A percentile compares a stretch with the other conserved stretches of the same genome.
Conservation (phyloP, 2,113 vertebrate species). For the Nymphicus hollandicus region DNA sequence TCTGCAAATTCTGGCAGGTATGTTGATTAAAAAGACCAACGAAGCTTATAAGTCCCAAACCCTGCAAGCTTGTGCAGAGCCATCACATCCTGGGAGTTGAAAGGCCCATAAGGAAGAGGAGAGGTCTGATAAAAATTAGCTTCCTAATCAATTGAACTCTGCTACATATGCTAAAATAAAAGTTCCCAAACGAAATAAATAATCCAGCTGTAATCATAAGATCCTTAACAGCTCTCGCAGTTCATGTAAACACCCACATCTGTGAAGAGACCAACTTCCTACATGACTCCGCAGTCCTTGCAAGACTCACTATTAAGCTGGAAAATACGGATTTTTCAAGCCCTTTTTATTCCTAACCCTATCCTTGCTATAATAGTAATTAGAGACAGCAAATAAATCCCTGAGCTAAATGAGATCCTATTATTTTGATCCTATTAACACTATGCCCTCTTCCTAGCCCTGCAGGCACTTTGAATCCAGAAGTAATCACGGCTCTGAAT, state of each 20-base stretch:
- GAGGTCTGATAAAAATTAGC: not conserved
- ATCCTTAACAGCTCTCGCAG: not conserved
- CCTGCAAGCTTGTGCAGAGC: not conserved
- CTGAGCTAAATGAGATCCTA: slow-evolving; percentile 41
- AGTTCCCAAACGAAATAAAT: not conserved
- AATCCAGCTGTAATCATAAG: not conserved
- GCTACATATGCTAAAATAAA: not conserved
- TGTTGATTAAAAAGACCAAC: not conserved
- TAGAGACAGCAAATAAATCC: slow-evolving; percentile 43
- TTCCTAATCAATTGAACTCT: not conserved
- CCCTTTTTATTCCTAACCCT: not conserved
- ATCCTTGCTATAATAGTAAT: slow-evolving; percentile 19
- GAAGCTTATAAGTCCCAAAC: not conserved
- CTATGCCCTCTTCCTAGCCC: slow-evolving; percentile 31
- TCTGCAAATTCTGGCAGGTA: not conserved
- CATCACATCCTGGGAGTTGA: not conserved
- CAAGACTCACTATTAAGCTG: not conserved
- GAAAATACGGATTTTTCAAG: slow-evolving; percentile 1
- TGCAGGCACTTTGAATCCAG: slow-evolving; percentile 32
- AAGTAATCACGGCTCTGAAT: slow-evolving; percentile 13
- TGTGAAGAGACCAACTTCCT: not conserved
- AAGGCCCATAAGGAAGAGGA: not conserved
- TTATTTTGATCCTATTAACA: slow-evolving; percentile 59
- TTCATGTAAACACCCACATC: not conserved
- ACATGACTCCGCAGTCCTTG: not conserved